These are phyloP conservation scores for Clinocottus analis DNA, from an alignment of 2,113 vertebrate species.

Conservation along the genomic window DNA sequence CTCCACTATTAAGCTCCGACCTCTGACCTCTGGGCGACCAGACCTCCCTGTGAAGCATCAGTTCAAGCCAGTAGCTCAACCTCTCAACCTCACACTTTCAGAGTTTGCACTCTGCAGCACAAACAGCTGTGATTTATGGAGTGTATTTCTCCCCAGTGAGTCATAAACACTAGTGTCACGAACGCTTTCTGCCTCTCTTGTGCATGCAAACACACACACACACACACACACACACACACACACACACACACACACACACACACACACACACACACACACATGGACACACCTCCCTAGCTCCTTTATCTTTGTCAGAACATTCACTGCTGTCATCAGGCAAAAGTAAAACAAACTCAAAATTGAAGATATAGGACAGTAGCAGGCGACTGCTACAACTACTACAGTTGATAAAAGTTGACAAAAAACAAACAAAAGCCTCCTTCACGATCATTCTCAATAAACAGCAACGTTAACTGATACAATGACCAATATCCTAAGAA, in stretches of 20 bases:
- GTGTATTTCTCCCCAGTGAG: conserved; percentile 24
- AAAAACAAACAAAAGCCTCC: conserved; percentile 3
- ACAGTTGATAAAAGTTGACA: not conserved
- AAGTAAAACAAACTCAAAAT: conserved; percentile 29
- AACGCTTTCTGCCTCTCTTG: conserved; percentile 2
- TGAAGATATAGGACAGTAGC: not conserved
- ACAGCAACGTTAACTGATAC: not conserved
- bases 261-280: not conserved
- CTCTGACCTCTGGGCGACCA: conserved; percentile 46
- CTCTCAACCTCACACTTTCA: conserved; percentile 31
- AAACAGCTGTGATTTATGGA: conserved; percentile 54
- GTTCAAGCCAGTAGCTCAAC: conserved; percentile 18
- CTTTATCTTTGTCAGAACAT: conserved; percentile 12
- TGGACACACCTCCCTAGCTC: not conserved
- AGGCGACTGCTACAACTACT: not conserved
- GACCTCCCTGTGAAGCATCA: conserved; percentile 24
- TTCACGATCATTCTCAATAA: not conserved
- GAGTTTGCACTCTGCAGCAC: conserved; percentile 4
- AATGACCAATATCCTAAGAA: not conserved
- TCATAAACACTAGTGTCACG: conserved; percentile 42
- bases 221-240: not conserved
- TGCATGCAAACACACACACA: not conserved
- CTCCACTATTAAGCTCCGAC: conserved; percentile 16
- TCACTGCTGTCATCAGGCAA: not conserved
- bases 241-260: not conserved